A percentile compares a stretch with the other conserved stretches of the same genome.
Conservation (phyloP, 2,888 invertebrate genomes). For the Erebia ligea region DNA sequence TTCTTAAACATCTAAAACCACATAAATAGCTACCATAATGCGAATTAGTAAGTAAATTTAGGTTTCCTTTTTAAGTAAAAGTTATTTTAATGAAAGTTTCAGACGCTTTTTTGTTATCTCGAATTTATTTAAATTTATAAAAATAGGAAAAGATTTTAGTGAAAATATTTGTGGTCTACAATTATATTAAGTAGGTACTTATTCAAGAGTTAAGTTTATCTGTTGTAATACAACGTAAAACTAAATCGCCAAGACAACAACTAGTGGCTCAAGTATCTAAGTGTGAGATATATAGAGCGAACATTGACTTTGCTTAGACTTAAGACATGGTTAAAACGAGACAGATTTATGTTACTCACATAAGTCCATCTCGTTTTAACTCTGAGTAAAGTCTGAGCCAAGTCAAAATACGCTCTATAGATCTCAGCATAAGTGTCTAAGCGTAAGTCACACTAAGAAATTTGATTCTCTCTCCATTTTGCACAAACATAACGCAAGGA, state of each 20-base stretch:
- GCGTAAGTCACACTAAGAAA: too few species aligned
- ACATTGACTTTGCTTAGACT: too few species aligned
- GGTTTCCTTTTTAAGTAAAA: background rate
- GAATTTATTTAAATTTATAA: background rate
- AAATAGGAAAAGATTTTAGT: background rate
- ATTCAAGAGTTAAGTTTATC: background rate
- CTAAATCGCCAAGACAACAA: background rate
- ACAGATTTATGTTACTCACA: too few species aligned
- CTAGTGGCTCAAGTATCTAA: too few species aligned
- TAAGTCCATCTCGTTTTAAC: too few species aligned
- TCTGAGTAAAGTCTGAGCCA: too few species aligned
- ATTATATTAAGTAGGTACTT: conserved; percentile 11
- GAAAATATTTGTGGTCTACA: background rate
- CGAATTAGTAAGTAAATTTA: conserved; percentile 1
- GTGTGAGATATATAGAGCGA: background rate
- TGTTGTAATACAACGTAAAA: background rate
- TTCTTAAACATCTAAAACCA: background rate
- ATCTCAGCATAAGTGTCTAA: background rate
- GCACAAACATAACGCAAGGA: too few species aligned
- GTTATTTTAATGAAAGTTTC: too few species aligned
- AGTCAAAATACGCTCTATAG: background rate
- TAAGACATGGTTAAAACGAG: too few species aligned
- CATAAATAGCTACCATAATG: conserved; percentile 4
- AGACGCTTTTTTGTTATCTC: background rate
- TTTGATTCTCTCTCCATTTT: too few species aligned